Conservation (phyloP, 2,888 invertebrate species). For the Scaptomyza reducta region DNA sequence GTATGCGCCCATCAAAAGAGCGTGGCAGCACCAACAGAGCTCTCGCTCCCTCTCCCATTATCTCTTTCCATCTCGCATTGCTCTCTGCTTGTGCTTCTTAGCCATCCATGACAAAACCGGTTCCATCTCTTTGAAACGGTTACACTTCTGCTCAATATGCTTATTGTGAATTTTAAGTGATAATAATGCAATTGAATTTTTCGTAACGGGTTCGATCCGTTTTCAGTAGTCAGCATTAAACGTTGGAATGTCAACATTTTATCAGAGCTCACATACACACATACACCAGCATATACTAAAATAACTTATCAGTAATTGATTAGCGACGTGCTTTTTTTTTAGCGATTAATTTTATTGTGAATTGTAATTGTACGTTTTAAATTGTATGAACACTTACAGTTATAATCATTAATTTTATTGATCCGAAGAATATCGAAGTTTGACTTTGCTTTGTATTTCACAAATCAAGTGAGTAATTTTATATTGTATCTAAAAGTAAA, state of each 20-base stretch:
- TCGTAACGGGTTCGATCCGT: conserved; percentile 10
- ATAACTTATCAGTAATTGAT: conserved; percentile 30
- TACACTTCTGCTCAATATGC: conserved; percentile 22
- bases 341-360: conserved; percentile 21
- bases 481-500: too few relatives aligned
- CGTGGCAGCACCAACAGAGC: conserved; percentile 35
- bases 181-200: conserved; percentile 21
- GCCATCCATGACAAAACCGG: conserved; percentile 46
- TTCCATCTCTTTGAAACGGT: conserved; percentile 55
- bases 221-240: neutral
- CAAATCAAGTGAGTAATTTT: neutral
- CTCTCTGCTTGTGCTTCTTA: conserved; percentile 31
- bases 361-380: neutral
- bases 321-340: neutral
- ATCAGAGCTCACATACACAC: conserved; percentile 7
- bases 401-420: conserved; percentile 18
- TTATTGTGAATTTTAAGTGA: conserved; percentile 20
- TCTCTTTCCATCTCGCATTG: conserved; percentile 20
- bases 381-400: neutral
- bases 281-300: neutral
- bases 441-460: neutral
- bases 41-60: conserved; percentile 14
- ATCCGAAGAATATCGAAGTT: conserved; percentile 20
- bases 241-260: conserved; percentile 20
- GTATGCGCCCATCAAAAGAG: conserved; percentile 40